Conservation (phyloP, 1,140 invertebrate genomes). For the Drosophila tristis region DNA sequence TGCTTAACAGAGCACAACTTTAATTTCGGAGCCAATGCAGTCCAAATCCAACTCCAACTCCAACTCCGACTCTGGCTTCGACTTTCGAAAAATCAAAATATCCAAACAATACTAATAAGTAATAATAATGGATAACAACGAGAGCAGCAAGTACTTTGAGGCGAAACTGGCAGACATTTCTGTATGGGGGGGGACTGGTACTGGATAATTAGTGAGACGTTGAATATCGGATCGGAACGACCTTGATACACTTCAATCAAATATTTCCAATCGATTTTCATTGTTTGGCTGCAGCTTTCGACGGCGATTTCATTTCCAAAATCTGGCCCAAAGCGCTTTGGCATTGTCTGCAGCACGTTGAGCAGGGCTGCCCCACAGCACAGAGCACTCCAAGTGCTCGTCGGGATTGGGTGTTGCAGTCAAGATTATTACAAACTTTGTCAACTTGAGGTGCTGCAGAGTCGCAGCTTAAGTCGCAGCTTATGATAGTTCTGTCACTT, state of each 20-base stretch:
- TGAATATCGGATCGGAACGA: constrained; percentile 57
- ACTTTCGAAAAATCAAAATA: constrained; percentile 61
- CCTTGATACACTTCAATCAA: constrained; percentile 82
- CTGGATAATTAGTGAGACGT: constrained; percentile 58
- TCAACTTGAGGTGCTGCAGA: constrained; percentile 25
- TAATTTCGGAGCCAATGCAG: constrained; percentile 17
- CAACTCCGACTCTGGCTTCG: neutral
- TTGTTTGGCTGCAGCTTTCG: constrained; percentile 56
- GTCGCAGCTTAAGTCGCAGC: constrained; percentile 7
- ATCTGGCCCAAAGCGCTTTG: constrained; percentile 48
- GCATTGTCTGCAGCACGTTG: constrained; percentile 63
- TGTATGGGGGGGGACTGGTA: constrained; percentile 34
- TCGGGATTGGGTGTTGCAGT: neutral
- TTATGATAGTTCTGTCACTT: constrained; percentile 46
- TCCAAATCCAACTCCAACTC: neutral
- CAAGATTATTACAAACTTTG: constrained; percentile 37
- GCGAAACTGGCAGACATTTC: constrained; percentile 62
- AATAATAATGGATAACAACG: constrained; percentile 63
- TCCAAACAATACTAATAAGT: constrained; percentile 38
- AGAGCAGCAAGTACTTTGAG: constrained; percentile 66
- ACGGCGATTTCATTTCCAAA: constrained; percentile 36
- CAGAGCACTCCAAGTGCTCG: constrained; percentile 1
- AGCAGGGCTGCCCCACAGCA: constrained; percentile 11
- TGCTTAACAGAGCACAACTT: constrained; percentile 79
- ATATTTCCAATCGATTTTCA: constrained; percentile 74